A percentile compares a stretch with the other conserved stretches of the same genome.
Conservation (phyloP, 2,888 invertebrate genomes). For the Lycia hirtaria region DNA sequence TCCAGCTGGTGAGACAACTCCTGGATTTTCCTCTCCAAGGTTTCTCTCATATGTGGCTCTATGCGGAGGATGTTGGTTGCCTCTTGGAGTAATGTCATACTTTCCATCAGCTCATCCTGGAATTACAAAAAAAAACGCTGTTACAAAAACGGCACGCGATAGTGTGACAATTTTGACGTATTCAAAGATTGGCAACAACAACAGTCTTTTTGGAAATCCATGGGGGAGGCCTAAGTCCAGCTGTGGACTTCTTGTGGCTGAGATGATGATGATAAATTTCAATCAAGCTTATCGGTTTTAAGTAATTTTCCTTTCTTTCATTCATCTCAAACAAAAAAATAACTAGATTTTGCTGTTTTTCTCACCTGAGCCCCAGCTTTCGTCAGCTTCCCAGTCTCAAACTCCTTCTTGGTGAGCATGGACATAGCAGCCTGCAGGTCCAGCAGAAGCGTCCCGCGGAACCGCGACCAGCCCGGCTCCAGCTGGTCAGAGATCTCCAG, state of each 20-base stretch:
- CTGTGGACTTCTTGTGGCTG: no score
- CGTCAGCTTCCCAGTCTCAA: conserved; percentile 79
- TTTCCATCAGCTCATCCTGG: conserved; percentile 84
- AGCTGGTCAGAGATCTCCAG: conserved; percentile 87
- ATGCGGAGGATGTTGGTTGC: conserved; percentile 85
- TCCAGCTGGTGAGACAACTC: conserved; percentile 68
- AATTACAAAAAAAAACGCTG: conserved; percentile 31
- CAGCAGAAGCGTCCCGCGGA: conserved; percentile 87
- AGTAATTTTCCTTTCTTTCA: no score
- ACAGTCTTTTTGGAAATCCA: no score
- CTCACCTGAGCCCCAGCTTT: conserved; percentile 85
- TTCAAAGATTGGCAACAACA: no score
- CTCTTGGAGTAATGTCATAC: conserved; percentile 85
- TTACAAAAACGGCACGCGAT: no score
- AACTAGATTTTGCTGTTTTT: no score
- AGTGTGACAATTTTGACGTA: no score
- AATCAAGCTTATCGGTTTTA: no score
- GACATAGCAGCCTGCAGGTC: conserved; percentile 88
- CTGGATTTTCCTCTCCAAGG: conserved; percentile 78
- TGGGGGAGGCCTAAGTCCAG: no score
- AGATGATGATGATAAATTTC: no score
- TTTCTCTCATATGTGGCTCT: conserved; percentile 85
- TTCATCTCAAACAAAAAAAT: no score
- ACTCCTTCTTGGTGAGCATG: conserved; percentile 84
- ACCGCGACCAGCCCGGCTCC: conserved; percentile 87